Evolutionary conservation across 2,113 vertebrate genomes (phyloP), one percentile per base, ranked within the genome.

Genomic region (Chaetodon auriga): DNA sequence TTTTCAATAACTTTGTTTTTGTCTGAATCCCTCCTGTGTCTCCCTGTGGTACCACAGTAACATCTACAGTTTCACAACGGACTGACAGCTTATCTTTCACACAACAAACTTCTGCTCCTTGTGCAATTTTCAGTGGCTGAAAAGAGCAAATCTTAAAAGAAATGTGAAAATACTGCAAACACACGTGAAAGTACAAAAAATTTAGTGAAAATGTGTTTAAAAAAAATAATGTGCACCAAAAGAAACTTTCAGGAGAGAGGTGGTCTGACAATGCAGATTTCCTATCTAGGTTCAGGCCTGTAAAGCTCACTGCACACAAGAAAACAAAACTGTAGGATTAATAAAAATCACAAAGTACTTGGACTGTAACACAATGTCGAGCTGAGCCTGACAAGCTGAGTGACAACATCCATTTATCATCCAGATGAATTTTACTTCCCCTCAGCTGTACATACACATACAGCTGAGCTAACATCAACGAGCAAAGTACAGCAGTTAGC

Each of bases 21-120:
- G n/a, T 46, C 36, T 19, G 21, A 9, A 12, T 30, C 6, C 7
- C 0, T 18, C 6, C 2, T 16, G 49, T 16, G n/a, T 66, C 30
- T 63, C 11, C 49, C 74, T 62, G 48, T 30, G 48, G 41, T 43
- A 6, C 15, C 51, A 63, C 11, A 64, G 36, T 62, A 41, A 49
- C 61, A 87, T 83, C 69, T 51, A 51, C 16, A 80, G 54, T 74
- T 78, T 84, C 23, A 36, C 25, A 35, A n/a, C 25, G 38, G 43
- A 82, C 35, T 80, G 72, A 76, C 51, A 66, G 21, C 19, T 57
- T 63, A 6, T 45, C 2, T 65, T 45, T 63, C 30, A 38, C 25
- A 68, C 13, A 79, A 61, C 12, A 30, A 5, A 21, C 46, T 51
- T 18, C 51, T 64, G 23, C 48, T 15, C 19, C 12, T 53, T 35